Evolutionary conservation across 2,113 vertebrate species (phyloP).

Genomic region (Sylvicapra grimmia): DNA sequence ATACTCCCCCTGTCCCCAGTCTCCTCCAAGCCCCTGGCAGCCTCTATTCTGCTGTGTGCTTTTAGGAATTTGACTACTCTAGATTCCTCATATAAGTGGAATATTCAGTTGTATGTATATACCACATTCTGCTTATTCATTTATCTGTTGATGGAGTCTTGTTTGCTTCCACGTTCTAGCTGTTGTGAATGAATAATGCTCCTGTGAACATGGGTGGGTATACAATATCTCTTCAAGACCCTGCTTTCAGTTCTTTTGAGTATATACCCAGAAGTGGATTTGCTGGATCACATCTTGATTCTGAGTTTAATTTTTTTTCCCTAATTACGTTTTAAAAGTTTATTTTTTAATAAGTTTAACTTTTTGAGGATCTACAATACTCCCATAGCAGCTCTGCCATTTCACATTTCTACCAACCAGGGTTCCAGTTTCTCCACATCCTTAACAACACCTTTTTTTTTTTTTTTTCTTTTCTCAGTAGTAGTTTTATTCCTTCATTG

Average conservation of each 20-base stretch:
- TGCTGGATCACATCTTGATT: neutral
- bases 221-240: neutral
- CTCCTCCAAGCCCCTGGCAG: neutral
- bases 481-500: neutral
- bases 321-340: neutral
- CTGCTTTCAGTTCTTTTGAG: neutral
- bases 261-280: neutral
- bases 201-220: neutral
- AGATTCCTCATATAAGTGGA: neutral
- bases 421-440: neutral
- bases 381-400: neutral
- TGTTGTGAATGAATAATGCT: neutral
- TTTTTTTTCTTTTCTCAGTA: neutral
- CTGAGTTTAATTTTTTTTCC: neutral
- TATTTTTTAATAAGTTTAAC: neutral
- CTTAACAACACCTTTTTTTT: neutral
- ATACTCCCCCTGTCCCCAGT: neutral
- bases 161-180: neutral
- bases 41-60: neutral
- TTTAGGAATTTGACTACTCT: neutral
- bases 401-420: neutral
- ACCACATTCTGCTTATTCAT: neutral
- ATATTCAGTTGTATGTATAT: neutral
- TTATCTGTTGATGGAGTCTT: neutral
- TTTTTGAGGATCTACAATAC: neutral